phyloP scores from a whole-genome alignment of 2,113 vertebrate genomes.

The Hoplias malabaricus region DNA sequence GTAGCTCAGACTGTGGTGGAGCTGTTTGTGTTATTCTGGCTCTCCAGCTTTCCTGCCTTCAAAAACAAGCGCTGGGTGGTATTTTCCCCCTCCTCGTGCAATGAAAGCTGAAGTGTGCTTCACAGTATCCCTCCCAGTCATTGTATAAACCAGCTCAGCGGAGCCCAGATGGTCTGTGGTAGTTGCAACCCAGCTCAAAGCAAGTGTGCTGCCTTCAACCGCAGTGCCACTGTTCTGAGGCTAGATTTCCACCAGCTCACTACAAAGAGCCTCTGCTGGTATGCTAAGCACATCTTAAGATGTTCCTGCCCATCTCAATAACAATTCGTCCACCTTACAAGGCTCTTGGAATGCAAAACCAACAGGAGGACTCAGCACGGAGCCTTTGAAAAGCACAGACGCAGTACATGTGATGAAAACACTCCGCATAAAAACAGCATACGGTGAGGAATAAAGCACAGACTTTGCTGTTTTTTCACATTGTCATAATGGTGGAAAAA shows the following conservation, averaged over 20 bases:
- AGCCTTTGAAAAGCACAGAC: conserved; percentile 22
- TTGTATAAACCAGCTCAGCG: conserved; percentile 21
- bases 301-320: conserved; percentile 55
- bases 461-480: conserved; percentile 45
- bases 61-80: conserved; percentile 28
- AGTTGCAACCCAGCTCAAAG: conserved; percentile 55
- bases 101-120: conserved; percentile 26
- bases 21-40: conserved; percentile 29
- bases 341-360: conserved; percentile 38
- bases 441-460: background rate
- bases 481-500: conserved; percentile 14
- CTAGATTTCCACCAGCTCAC: conserved; percentile 54
- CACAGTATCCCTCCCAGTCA: background rate
- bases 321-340: conserved; percentile 55
- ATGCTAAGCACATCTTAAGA: conserved; percentile 42
- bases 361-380: conserved; percentile 42
- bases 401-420: conserved; percentile 46
- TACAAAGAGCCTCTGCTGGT: conserved; percentile 57
- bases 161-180: conserved; percentile 52
- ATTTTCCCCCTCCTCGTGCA: background rate
- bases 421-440: background rate
- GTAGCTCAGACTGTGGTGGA: conserved; percentile 16
- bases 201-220: conserved; percentile 55
- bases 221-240: conserved; percentile 57
- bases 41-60: conserved; percentile 14